phyloP scores from a whole-genome alignment of 1,140 invertebrate genomes.

The Hypsibius dujardini region DNA sequence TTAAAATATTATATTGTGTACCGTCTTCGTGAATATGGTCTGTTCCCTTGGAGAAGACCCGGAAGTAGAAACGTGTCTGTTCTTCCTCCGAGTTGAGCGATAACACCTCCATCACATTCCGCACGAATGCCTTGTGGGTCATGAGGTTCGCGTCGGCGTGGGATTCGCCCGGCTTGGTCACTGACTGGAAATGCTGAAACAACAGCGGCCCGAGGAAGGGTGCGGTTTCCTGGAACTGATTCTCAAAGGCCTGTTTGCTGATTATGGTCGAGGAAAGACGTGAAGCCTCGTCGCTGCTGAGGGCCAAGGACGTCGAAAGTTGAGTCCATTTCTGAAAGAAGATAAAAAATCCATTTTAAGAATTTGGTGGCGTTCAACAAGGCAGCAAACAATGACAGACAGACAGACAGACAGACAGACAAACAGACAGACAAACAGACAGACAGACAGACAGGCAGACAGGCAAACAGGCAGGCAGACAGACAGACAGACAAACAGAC shows the following conservation, averaged over 20 bases:
- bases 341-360: no score
- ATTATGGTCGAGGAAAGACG: no score
- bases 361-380: no score
- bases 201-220: neutral
- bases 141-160: neutral
- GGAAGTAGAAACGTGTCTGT: neutral
- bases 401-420: no score
- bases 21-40: conserved; percentile 1
- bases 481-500: no score
- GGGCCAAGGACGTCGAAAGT: no score
- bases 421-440: no score
- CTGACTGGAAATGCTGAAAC: neutral
- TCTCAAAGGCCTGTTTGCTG: conserved; percentile 8
- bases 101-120: neutral
- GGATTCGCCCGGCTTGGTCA: neutral
- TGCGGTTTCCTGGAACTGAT: neutral
- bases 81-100: neutral
- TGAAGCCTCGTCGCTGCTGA: no score
- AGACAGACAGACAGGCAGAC: no score
- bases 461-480: no score
- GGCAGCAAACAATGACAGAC: no score
- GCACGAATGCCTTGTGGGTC: neutral
- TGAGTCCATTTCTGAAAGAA: no score
- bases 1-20: neutral
- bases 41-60: conserved; percentile 1